Evolutionary conservation across 2,797 vertebrate genomes (phyloP).

Genomic region (Podargus strigoides): DNA sequence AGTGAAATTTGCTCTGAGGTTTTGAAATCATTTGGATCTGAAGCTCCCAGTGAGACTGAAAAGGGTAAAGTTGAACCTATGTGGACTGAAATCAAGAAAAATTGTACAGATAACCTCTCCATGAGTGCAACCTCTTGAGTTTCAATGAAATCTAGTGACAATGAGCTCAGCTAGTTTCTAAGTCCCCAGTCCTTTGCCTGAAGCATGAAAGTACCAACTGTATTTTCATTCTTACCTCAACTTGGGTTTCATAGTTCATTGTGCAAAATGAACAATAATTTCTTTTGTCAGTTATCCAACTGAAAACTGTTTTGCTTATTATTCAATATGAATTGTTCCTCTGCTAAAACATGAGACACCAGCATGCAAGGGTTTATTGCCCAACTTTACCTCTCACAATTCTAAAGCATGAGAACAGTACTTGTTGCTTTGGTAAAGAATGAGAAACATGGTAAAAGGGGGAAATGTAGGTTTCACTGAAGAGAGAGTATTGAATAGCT

Average conservation of each 20-base stretch:
- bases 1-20: background rate
- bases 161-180: constrained; percentile 33
- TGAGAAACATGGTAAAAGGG: background rate
- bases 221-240: constrained; percentile 57
- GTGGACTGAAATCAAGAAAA: constrained; percentile 23
- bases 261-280: constrained; percentile 70
- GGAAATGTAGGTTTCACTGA: background rate
- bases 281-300: constrained; percentile 68
- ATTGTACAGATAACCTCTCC: constrained; percentile 11
- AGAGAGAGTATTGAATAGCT: background rate
- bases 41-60: constrained; percentile 10
- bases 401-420: constrained; percentile 28
- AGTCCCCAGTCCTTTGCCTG: constrained; percentile 31
- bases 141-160: constrained; percentile 39
- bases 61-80: constrained; percentile 25
- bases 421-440: background rate
- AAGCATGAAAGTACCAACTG: constrained; percentile 45
- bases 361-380: constrained; percentile 67
- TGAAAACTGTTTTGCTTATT: constrained; percentile 74
- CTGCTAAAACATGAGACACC: constrained; percentile 66
- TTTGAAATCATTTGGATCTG: constrained; percentile 8
- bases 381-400: constrained; percentile 50
- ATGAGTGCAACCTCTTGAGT: constrained; percentile 4
- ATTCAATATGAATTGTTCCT: constrained; percentile 70
- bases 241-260: constrained; percentile 71